These are phyloP conservation scores for Amphipoea oculea DNA, from an alignment of 2,888 invertebrate species.

Conservation along the genomic window DNA sequence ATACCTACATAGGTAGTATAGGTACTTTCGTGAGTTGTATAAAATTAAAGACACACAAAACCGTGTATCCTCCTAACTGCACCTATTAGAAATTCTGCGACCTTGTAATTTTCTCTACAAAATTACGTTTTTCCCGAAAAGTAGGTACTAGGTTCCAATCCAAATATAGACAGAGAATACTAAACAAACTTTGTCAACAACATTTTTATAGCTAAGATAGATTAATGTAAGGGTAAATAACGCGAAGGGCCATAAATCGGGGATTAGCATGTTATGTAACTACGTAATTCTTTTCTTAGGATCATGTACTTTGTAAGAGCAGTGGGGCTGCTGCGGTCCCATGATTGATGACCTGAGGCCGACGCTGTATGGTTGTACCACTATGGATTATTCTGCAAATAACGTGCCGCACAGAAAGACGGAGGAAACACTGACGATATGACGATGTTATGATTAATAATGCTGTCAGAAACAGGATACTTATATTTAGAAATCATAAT, in stretches of 20 bases:
- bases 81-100: constrained; percentile 5
- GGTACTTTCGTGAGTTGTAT: not conserved
- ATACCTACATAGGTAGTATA: not conserved
- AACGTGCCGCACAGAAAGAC: constrained; percentile 40
- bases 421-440: constrained; percentile 42
- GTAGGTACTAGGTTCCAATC: not conserved
- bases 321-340: constrained; percentile 60
- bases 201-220: constrained; percentile 60
- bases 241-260: constrained; percentile 67
- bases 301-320: constrained; percentile 66
- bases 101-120: not conserved
- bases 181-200: constrained; percentile 56
- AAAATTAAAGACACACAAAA: not conserved
- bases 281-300: constrained; percentile 66
- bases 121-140: not conserved
- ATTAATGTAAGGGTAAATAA: constrained; percentile 67
- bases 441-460: constrained; percentile 55
- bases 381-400: constrained; percentile 63
- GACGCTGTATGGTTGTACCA: constrained; percentile 44
- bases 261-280: constrained; percentile 66
- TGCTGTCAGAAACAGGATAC: constrained; percentile 17
- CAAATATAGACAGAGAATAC: constrained; percentile 44
- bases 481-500: constrained; percentile 19
- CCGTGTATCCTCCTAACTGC: not conserved
- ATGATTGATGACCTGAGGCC: constrained; percentile 71